Conservation (phyloP, 2,888 invertebrate genomes). For the Mesorhabditis sp. region DNA sequence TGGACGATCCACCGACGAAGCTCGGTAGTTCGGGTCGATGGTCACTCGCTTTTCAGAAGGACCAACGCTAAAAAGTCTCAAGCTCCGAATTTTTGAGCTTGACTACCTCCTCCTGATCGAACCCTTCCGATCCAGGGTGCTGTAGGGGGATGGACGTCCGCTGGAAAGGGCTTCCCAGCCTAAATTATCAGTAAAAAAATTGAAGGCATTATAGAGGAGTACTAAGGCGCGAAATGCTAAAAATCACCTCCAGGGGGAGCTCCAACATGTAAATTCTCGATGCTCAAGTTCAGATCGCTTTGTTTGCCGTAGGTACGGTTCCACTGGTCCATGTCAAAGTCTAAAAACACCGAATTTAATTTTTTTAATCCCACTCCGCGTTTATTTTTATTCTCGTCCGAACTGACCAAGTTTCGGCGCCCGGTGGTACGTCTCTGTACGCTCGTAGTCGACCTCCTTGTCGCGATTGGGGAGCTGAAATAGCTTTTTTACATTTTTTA, state of each 20-base stretch:
- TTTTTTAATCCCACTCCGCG: no score
- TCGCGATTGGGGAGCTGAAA: conserved; percentile 4
- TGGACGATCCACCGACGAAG: background rate
- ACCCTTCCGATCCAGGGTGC: conserved; percentile 3
- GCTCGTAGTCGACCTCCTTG: conserved; percentile 1
- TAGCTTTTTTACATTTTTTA: background rate
- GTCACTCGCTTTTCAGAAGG: conserved; percentile 3
- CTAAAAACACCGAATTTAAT: background rate
- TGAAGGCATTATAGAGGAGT: background rate
- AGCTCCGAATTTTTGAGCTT: background rate
- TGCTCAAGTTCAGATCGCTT: background rate
- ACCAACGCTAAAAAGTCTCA: background rate
- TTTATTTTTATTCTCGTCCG: background rate
- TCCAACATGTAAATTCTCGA: conserved; percentile 4
- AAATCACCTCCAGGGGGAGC: background rate
- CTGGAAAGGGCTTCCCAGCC: background rate
- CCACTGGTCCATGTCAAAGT: conserved; percentile 1
- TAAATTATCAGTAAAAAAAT: background rate
- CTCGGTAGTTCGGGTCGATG: background rate
- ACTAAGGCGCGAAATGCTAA: background rate
- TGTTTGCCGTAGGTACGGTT: conserved; percentile 2
- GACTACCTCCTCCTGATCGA: background rate
- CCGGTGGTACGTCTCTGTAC: background rate
- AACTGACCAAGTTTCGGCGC: conserved; percentile 2
- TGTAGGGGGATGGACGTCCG: background rate